A percentile compares a stretch with the other conserved stretches of the same genome.
phyloP scores from a whole-genome alignment of 2,113 vertebrate genomes.

The Rattus rattus region DNA sequence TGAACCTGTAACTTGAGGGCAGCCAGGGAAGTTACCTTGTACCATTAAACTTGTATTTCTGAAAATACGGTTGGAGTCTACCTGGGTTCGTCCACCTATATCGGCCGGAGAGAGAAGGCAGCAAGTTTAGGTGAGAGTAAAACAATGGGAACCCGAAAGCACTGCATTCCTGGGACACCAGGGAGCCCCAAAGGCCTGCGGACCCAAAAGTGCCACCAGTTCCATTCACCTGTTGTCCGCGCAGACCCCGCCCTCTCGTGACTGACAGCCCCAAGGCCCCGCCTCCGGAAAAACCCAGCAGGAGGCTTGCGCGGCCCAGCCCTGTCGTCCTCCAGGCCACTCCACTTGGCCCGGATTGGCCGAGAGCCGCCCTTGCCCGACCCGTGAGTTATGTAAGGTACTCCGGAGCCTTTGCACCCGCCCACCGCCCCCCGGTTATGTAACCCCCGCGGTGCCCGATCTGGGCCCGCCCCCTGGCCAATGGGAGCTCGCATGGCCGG shows the following conservation, averaged over 20 bases:
- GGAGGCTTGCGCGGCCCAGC: rapidly evolving
- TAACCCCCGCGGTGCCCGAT: background rate
- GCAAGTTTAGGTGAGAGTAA: background rate
- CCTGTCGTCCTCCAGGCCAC: background rate
- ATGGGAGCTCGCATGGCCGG: rapidly evolving
- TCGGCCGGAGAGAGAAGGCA: background rate
- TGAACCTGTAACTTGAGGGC: background rate
- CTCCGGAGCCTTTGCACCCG: background rate
- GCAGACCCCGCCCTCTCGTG: background rate
- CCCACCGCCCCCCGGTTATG: background rate
- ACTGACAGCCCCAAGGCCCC: background rate
- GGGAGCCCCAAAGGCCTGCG: background rate
- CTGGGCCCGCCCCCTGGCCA: constrained; percentile 66
- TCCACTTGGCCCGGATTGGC: constrained; percentile 1
- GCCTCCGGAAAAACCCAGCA: rapidly evolving
- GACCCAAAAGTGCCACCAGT: background rate
- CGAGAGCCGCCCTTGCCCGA: background rate
- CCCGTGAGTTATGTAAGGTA: constrained; percentile 84
- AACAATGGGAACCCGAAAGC: background rate
- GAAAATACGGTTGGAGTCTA: background rate
- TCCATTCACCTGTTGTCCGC: background rate
- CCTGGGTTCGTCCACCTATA: background rate
- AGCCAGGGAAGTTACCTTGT: no score
- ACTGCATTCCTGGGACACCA: no score
- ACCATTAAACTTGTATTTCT: background rate